Conservation (phyloP, 2,797 vertebrate genomes). For the Ciconia nigra region DNA sequence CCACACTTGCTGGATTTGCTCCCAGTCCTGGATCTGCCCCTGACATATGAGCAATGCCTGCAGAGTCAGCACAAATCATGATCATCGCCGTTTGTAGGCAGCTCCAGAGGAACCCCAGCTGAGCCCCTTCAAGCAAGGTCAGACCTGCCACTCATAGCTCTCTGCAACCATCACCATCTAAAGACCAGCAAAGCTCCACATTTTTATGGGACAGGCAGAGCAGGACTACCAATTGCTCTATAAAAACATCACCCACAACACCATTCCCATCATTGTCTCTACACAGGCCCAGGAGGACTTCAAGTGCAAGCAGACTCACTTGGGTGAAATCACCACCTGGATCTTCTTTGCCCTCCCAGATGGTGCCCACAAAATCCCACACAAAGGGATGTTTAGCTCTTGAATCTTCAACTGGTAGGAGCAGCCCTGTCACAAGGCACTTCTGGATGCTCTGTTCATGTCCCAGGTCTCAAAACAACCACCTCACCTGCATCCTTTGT, state of each 20-base stretch:
- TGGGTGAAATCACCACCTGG: background rate
- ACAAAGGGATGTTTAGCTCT: background rate
- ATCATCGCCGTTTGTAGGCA: accelerated
- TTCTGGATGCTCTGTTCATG: background rate
- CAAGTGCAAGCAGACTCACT: background rate
- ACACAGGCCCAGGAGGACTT: background rate
- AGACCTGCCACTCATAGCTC: background rate
- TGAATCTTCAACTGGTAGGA: background rate
- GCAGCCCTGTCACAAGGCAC: background rate
- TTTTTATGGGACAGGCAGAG: background rate
- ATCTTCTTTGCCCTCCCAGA: background rate
- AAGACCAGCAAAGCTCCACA: background rate
- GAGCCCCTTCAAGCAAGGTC: background rate
- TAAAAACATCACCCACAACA: background rate
- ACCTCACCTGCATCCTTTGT: background rate
- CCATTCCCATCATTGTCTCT: background rate
- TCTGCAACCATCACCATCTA: background rate
- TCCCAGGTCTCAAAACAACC: background rate
- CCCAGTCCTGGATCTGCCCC: background rate
- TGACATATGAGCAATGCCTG: background rate
- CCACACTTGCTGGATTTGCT: background rate
- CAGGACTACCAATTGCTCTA: background rate
- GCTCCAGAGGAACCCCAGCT: background rate
- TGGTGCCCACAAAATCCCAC: background rate
- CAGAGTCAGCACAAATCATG: background rate